These are phyloP conservation scores for Lepus oiostolus DNA, from an alignment of 2,797 vertebrate species.

Conservation along the genomic window DNA sequence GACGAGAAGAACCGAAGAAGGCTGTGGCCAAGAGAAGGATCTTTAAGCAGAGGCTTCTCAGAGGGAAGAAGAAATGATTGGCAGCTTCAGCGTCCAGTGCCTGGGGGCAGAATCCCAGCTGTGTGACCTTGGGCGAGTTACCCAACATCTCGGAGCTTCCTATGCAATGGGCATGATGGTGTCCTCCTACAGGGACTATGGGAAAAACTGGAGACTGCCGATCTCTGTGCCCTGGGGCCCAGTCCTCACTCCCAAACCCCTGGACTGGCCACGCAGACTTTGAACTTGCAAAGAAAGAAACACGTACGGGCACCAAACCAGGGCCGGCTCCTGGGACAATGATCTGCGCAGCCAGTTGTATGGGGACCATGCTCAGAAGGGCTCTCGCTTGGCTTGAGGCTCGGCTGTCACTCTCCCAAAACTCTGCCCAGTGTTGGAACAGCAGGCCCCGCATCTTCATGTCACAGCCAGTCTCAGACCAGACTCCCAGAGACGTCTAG, in stretches of 20 bases:
- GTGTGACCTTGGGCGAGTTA: background rate
- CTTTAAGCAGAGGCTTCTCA: background rate
- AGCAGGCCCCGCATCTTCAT: background rate
- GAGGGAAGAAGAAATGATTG: background rate
- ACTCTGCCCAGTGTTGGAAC: background rate
- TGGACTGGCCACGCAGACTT: background rate
- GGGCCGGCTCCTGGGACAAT: fast-evolving
- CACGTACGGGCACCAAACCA: background rate
- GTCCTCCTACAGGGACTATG: no score
- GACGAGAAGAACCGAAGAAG: constrained; percentile 10
- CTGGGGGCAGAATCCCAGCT: background rate
- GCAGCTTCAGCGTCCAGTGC: background rate
- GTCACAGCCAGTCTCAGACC: background rate
- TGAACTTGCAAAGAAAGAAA: background rate
- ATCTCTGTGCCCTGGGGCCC: no score
- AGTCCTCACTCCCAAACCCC: background rate
- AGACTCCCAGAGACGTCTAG: background rate
- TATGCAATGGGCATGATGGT: background rate
- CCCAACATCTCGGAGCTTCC: background rate
- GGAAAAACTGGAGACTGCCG: no score
- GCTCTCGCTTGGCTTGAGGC: background rate
- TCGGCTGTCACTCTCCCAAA: background rate
- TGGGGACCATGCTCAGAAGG: background rate
- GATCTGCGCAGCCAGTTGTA: fast-evolving
- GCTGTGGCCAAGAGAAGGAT: background rate